Percentiles rank a stretch among this genome's conserved stretches.
Evolutionary conservation across 1,140 invertebrate genomes (phyloP).

Genomic region (Lepidurus packardi): DNA sequence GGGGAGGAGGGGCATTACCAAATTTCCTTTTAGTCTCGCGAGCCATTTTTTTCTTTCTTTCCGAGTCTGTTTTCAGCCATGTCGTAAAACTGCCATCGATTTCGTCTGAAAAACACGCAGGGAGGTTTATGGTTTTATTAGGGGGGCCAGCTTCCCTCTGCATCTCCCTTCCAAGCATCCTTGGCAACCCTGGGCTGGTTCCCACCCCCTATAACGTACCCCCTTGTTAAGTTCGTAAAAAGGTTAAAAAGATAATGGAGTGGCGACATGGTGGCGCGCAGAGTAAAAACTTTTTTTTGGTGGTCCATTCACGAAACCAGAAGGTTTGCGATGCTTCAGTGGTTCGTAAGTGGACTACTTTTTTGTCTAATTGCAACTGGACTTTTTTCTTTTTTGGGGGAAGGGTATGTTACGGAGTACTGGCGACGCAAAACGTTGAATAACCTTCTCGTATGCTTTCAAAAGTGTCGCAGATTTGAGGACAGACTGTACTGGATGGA

Average conservation of each 20-base stretch:
- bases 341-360: background rate
- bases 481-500: too few relatives aligned
- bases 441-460: too few relatives aligned
- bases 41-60: slow-evolving; percentile 22
- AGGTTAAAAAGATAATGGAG: slow-evolving; percentile 22
- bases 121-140: slow-evolving; percentile 22
- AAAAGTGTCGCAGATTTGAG: too few relatives aligned
- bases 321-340: slow-evolving; percentile 4
- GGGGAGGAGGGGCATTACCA: slow-evolving; percentile 26
- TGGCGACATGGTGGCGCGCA: slow-evolving; percentile 17
- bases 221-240: slow-evolving; percentile 22
- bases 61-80: slow-evolving; percentile 9
- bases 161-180: background rate
- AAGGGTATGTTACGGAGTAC: too few relatives aligned
- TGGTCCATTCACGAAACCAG: slow-evolving; percentile 15
- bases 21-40: slow-evolving; percentile 14
- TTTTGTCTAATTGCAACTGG: background rate
- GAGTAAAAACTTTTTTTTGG: background rate
- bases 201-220: slow-evolving; percentile 15
- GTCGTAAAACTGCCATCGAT: slow-evolving; percentile 30
- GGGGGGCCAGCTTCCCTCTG: slow-evolving; percentile 12
- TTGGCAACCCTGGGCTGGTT: background rate
- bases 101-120: slow-evolving; percentile 21
- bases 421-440: too few relatives aligned
- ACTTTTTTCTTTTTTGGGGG: background rate